Conservation (phyloP, 2,888 invertebrate genomes). For the Apantesis nais region DNA sequence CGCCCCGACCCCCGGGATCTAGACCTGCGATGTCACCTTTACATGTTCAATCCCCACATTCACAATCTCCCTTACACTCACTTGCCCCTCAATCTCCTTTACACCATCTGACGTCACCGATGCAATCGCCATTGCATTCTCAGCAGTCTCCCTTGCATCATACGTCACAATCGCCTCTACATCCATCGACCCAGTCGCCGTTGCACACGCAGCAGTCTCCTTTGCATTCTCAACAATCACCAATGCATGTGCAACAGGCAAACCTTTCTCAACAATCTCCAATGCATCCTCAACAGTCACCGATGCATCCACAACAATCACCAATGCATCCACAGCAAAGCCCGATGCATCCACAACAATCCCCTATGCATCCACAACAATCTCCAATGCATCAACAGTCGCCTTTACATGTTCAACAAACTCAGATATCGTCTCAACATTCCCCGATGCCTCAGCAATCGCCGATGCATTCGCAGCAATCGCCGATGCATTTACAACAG, state of each 20-base stretch:
- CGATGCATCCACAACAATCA: conserved; percentile 70
- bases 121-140: conserved; percentile 77
- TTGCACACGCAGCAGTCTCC: conserved; percentile 75
- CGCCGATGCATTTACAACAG: conserved; percentile 57
- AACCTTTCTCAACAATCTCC: conserved; percentile 64
- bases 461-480: conserved; percentile 71
- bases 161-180: conserved; percentile 71
- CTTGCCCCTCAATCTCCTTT: conserved; percentile 66
- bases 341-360: conserved; percentile 68
- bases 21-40: conserved; percentile 77
- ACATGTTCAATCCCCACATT: conserved; percentile 76
- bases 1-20: conserved; percentile 61
- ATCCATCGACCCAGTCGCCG: conserved; percentile 74
- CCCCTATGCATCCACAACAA: conserved; percentile 66
- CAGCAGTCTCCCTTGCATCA: conserved; percentile 74
- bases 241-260: conserved; percentile 71
- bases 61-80: conserved; percentile 66
- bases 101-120: conserved; percentile 67
- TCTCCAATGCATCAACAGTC: conserved; percentile 67
- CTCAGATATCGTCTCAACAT: conserved; percentile 55
- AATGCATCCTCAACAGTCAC: conserved; percentile 70
- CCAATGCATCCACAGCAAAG: conserved; percentile 66
- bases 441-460: conserved; percentile 64
- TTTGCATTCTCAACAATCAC: conserved; percentile 73
- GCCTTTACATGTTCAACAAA: conserved; percentile 61